Evolutionary conservation across 2,797 vertebrate species (phyloP), one percentile per base, ranked within the genome.

Genomic region (Scolopax rusticola): DNA sequence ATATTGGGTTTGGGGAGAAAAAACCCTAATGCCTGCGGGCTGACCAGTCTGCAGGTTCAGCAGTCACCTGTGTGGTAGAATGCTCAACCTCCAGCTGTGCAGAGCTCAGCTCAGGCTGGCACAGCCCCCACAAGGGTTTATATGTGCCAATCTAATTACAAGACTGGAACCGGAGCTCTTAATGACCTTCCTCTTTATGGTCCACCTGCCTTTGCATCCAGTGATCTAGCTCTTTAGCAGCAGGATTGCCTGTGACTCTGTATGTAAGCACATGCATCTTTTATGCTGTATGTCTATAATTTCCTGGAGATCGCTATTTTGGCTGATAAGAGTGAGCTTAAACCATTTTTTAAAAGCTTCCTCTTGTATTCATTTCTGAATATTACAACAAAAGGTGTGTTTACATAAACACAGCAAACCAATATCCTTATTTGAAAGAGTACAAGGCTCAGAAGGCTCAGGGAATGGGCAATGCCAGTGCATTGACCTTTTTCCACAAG

Each of bases 11-110:
- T 82, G 80, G 18, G 36, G 51, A 33, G 60, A 8, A 69, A 82
- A 51, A 60, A 59, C 2, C 9, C 2, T 15, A 9, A 40, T 36
- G 21, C 68, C 60, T 83, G 53, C 1, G 36, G 84, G 79, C 6
- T 69, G 12, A 47, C 36, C 27, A 4, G 15, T 8, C 45, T 67
- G 71, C 41, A 12, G 53, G 53, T n/a, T 48, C 57, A 24, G 64
- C 2, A 0, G 36, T n/a, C 50, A 47, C 11, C 5, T 12, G 0
- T 3, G 2, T 32, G 69, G 32, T 15, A 25, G 15, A 53, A 78
- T 33, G 40, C 70, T 64, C 50, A 25, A 3, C 33, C 38, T 53
- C 1, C 0, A 69, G 36, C 40, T 69, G 23, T 38, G 4, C 23
- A 30, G 36, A 65, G 54, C 50, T 41, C 38, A 9, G 36, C 43